Base-by-base conservation (phyloP, 2,797 vertebrate species). In the Acipenser transmontanus region DNA sequence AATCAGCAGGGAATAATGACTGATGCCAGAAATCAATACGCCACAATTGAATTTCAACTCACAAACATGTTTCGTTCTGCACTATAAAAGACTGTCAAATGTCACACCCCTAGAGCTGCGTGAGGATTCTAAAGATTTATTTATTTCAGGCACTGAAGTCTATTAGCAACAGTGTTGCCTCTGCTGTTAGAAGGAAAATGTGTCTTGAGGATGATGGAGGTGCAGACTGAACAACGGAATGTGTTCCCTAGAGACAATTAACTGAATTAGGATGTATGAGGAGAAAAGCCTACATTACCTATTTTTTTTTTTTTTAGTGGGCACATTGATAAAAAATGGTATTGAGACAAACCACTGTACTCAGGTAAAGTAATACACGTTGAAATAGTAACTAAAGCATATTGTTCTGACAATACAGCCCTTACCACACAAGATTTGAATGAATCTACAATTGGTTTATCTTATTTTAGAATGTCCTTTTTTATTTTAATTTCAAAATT, bases 1-100 rank as follows among this genome's bases (percentile, higher is more conserved):
- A 99, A 95, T 99, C 97, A 98, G 89, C 84, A 75, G 91, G 91
- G 92, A 94, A 95, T 96, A 96, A 96, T 95, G 94, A 94, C 88
- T 84, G 92, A 92, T 84, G 83, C 91, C 78, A 83, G 85, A 90
- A 93, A 98, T 98, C 95, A 94, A 98, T 98, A 95, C 83, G 11
- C 78, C 88, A 79, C 93, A 95, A 95, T 94, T 96, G 92, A 94
- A 96, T 96, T 94, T 87, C 81, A 84, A 84, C 91, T 88, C 87
- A 89, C 89, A 92, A 93, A 93, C 91, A 91, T 89, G 93, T 93
- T 92, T 94, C 90, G 84, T 88, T 92, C 91, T 88, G 89, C 74
- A 76, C 87, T 89, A 91, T 94, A 92, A 95, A 95, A 93, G 90
- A 93, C 93, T 91, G 92, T 92, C 91, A 94, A 93, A 95, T 95